Base-by-base conservation (phyloP, 2,797 vertebrate species). In the Rhincodon typus region DNA sequence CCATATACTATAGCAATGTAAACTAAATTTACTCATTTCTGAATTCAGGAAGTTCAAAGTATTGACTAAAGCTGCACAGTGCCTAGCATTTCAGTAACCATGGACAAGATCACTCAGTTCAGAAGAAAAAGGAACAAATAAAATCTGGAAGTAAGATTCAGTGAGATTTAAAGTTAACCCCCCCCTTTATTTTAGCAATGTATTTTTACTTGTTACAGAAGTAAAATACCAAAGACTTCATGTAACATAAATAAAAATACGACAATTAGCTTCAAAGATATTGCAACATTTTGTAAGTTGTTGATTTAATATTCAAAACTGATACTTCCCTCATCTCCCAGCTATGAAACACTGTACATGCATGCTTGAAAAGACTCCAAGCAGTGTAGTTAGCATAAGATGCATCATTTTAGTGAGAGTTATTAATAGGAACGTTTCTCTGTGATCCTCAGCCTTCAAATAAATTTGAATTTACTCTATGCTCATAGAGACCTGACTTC, bases 221-320 rank as follows among this genome's bases (percentile, higher is more conserved):
- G n/a, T 25, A 94, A 94, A 66, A 53, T 87, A 23, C 23, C 23
- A 53, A 38, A 15, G 12, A 38, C 38, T 74, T 15, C 4, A 19
- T 94, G 21, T 72, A 94, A 42, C 93, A 72, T 46, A 94, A 94
- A 72, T 42, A 46, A 72, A 94, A 70, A 69, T 42, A 50, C 50
- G 12, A 27, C 7, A 69, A 17, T 38, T 72, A 1, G 12, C 67
- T 72, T 50, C 23, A 72, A 72, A 30, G 50, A 95, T 57, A 0
- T 27, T 95, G 30, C 27, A 34, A 77, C 27, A 77, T 77, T 74
- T 95, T 30, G 46, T 53, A 67, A 42, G 69, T 69, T 53, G 42
- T 30, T 94, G 17, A 6, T 57, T 87, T 2, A 17, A 21, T 62
- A 30, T 74, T 74, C 38, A 50, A 74, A 50, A 5, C 42, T 72